phyloP scores from a whole-genome alignment of 2,888 invertebrate species.

The Rhyacophila evoluta region DNA sequence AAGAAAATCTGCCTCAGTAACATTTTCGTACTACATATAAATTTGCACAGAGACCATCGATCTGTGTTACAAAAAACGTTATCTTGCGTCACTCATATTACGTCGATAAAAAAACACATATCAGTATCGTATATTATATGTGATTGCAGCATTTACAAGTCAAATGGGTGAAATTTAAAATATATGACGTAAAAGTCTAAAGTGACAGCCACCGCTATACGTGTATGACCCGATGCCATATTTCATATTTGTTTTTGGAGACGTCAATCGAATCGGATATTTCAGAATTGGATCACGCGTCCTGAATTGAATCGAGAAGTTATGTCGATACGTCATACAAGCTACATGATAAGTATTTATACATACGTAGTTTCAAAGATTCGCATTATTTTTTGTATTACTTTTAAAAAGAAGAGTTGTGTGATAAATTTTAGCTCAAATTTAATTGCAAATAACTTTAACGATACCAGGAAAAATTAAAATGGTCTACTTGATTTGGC shows the following conservation, averaged over 20 bases:
- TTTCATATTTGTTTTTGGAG: conserved; percentile 13
- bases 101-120: neutral
- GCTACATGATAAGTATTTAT: no score
- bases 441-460: no score
- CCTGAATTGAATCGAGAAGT: neutral
- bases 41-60: no score
- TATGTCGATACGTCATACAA: neutral
- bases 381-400: no score
- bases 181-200: neutral
- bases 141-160: conserved; percentile 7
- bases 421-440: no score
- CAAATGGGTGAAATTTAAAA: conserved; percentile 14
- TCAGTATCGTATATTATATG: neutral
- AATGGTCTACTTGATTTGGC: no score
- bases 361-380: no score
- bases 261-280: conserved; percentile 13
- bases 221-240: neutral
- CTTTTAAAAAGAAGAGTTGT: no score
- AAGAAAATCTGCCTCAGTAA: no score
- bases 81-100: neutral
- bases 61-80: neutral
- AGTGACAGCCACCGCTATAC: conserved; percentile 11
- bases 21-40: no score
- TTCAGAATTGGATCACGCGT: conserved; percentile 1
- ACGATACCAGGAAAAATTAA: no score